Evolutionary conservation across 2,113 vertebrate genomes (phyloP), one percentile per base, ranked within the genome.

Genomic region (Paralichthys olivaceus): DNA sequence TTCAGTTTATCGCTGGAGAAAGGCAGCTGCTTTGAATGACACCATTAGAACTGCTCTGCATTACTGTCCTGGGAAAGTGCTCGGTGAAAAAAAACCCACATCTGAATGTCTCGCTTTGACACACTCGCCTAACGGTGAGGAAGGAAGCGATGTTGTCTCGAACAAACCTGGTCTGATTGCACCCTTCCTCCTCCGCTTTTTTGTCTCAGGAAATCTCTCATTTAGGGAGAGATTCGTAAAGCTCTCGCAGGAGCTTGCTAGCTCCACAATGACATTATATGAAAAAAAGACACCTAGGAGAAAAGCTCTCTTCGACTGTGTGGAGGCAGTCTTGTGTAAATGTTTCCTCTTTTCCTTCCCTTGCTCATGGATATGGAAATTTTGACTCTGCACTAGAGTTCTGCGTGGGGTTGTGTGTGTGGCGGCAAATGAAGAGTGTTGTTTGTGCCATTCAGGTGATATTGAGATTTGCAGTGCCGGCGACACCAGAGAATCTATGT

Each of bases 121-220:
- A 91, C 86, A 88, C 91, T 74, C 61, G 85, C 69, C 84, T 83
- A 72, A 84, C 69, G 67, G 71, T 85, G 75, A 89, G 91, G 91
- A 90, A 93, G 92, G 92, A 93, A 94, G 88, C 71, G 87, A 90
- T 86, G 90, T 84, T 90, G 83, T 84, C 83, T 85, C 51, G 87
- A 92, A 94, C 91, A 94, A 92, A 94, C 91, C 92, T 92, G 87
- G 85, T 86, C 88, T 93, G 91, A 93, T 93, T 93, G 89, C 90
- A 85, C 71, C 87, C 88, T 93, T 93, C 86, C 87, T 87, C 75
- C 80, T 84, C 72, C 45, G 80, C 82, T 43, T 62, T 43, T 56
- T 56, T 26, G 19, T 80, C 74, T 85, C 74, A 81, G 85, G 81
- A 87, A 92, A 91, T 80, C 87, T 91, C 87, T 88, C 76, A 81